Evolutionary conservation across 2,113 vertebrate species (phyloP), one percentile per base, ranked within the genome.

Genomic region (Scomber colias): DNA sequence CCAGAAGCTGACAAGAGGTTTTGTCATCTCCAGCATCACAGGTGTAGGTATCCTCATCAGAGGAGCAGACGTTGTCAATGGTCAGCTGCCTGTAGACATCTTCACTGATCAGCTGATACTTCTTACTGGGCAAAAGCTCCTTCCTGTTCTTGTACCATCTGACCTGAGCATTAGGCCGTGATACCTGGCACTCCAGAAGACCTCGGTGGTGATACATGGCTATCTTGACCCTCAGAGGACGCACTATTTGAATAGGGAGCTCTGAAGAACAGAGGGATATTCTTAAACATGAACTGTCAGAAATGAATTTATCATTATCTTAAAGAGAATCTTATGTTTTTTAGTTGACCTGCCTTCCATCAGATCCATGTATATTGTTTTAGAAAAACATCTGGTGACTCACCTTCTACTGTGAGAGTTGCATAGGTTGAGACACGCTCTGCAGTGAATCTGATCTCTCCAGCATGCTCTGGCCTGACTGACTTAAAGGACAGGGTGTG

Each of bases 131-230:
- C 11, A 64, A 73, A 3, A 99, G 91, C 82, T 97, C 95, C 16
- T 71, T 10, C 0, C 88, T 70, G 48, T 92, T 95, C 71, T 96
- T 97, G 89, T 95, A 98, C 98, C 98, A 99, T 4, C 63, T 94
- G 56, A 99, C 98, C 72, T 92, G 71, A 60, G 97, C 97, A 0
- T 93, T 99, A 53, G 95, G 91, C 3, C 97, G 94, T 0, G 98
- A 99, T 65, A 99, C 94, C 81, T 98, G 97, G 93, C 98, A 99
- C 92, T 99, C 98, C 16, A 99, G 95, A 70, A 99, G 63, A 0
- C 96, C 97, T 0, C 96, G 89, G 71, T 98, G 97, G 59, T 89
- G 97, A 86, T 99, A 97, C 76, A 99, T 96, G 11, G 96, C 97
- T 0, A 97, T 97, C 91, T 99, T 99, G 54, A 98, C 97, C 71